Evolutionary conservation across 2,888 invertebrate species (phyloP).

Genomic region (Parthenolecanium corni): DNA sequence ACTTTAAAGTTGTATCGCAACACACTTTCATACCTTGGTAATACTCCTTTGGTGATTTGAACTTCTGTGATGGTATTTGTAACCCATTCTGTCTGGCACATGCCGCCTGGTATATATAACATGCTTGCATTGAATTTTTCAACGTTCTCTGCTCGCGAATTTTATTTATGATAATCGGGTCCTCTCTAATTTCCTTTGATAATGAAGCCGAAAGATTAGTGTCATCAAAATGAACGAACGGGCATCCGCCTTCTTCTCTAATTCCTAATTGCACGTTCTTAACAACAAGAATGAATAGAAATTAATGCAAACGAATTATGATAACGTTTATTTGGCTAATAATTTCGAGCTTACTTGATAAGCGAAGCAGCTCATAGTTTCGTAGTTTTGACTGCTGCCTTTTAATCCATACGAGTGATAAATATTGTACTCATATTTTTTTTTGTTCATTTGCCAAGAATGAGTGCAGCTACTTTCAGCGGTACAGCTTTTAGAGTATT

Average conservation of each 20-base stretch:
- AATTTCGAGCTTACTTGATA: constrained; percentile 46
- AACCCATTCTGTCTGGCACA: too few relatives aligned
- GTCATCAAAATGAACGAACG: constrained; percentile 49
- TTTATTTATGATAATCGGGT: neutral
- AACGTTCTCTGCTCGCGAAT: neutral
- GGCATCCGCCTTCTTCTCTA: constrained; percentile 49
- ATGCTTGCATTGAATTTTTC: neutral
- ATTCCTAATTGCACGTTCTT: constrained; percentile 39
- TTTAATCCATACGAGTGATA: constrained; percentile 61
- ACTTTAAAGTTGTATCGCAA: too few relatives aligned
- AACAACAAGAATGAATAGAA: constrained; percentile 27
- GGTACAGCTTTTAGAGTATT: constrained; percentile 43
- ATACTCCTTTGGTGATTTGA: too few relatives aligned
- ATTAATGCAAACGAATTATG: neutral
- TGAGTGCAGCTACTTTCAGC: constrained; percentile 46
- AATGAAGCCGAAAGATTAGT: neutral
- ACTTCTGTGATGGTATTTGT: too few relatives aligned
- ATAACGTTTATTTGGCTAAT: too few relatives aligned
- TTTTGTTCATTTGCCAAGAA: constrained; percentile 51
- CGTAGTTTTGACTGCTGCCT: constrained; percentile 50
- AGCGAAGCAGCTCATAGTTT: constrained; percentile 46
- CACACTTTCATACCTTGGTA: too few relatives aligned
- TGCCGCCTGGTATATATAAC: neutral
- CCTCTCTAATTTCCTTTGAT: neutral
- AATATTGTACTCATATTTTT: constrained; percentile 54